These are phyloP conservation scores for Platycheirus rosarum DNA, from an alignment of 2,888 invertebrate genomes.

Conservation along the genomic window DNA sequence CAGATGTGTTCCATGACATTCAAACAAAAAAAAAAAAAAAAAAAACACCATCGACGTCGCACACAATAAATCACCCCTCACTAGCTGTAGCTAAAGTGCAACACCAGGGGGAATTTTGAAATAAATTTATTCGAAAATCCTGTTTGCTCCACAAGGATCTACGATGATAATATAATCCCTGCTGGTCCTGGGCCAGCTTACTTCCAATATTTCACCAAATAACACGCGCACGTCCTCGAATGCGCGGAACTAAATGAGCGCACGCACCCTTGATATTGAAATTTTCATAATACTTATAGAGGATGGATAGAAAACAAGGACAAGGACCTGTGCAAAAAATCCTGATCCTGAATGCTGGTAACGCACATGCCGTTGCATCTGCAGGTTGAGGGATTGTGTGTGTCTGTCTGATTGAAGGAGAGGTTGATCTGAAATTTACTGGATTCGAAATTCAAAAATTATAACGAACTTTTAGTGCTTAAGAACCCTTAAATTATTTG, in stretches of 20 bases:
- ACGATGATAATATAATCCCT: background rate
- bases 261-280: slow-evolving; percentile 61
- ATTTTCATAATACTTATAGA: slow-evolving; percentile 16
- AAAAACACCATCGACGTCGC: slow-evolving; percentile 56
- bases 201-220: background rate
- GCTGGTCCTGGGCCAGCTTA: slow-evolving; percentile 39
- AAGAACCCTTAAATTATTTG: background rate
- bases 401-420: background rate
- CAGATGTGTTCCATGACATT: slow-evolving; percentile 48
- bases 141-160: slow-evolving; percentile 21
- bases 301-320: slow-evolving; percentile 13
- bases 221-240: slow-evolving; percentile 59
- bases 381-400: slow-evolving; percentile 53
- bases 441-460: slow-evolving; percentile 38
- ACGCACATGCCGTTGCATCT: slow-evolving; percentile 71
- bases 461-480: slow-evolving; percentile 56
- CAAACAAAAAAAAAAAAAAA: slow-evolving; percentile 1
- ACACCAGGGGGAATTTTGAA: background rate
- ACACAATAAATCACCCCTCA: slow-evolving; percentile 62
- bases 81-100: slow-evolving; percentile 8
- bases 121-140: slow-evolving; percentile 42
- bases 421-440: slow-evolving; percentile 26
- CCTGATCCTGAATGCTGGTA: slow-evolving; percentile 20
- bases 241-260: slow-evolving; percentile 58
- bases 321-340: slow-evolving; percentile 64